A percentile compares a stretch with the other conserved stretches of the same genome.
Conservation (phyloP, 92 coral and sea anemone genomes). For the Zoanthus sociatus region DNA sequence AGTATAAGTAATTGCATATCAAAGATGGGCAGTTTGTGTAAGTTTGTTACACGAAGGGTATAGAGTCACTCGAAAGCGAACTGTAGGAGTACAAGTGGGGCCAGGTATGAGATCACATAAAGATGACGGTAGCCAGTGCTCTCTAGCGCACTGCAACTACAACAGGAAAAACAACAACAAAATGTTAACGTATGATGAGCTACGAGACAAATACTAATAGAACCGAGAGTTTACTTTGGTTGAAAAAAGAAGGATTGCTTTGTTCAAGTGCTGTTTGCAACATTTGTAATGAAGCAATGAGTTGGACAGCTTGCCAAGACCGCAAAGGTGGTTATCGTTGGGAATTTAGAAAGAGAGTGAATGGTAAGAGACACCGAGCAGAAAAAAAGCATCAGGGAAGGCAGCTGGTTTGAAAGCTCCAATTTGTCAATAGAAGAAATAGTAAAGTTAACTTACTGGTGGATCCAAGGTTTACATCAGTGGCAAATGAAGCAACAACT, state of each 20-base stretch:
- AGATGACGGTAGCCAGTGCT: not conserved
- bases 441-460: constrained; percentile 41
- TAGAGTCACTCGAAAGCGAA: no score
- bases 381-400: constrained; percentile 18
- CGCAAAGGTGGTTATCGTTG: not conserved
- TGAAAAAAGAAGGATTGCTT: constrained; percentile 28
- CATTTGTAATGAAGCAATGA: constrained; percentile 35
- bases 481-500: constrained; percentile 39
- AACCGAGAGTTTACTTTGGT: constrained; percentile 29
- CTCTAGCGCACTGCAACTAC: constrained; percentile 13
- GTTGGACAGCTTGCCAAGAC: constrained; percentile 20
- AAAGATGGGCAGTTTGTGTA: no score
- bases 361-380: constrained; percentile 19
- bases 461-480: constrained; percentile 42
- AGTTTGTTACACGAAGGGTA: no score
- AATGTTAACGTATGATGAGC: constrained; percentile 44
- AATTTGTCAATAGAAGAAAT: constrained; percentile 39
- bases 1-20: no score
- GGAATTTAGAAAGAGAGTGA: constrained; percentile 13
- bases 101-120: not conserved
- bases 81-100: not conserved
- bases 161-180: constrained; percentile 28
- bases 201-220: constrained; percentile 35
- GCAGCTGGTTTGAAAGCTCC: constrained; percentile 39
- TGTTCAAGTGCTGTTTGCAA: constrained; percentile 3